These are phyloP conservation scores for Globia sparganii DNA, from an alignment of 2,888 invertebrate species.

Conservation along the genomic window DNA sequence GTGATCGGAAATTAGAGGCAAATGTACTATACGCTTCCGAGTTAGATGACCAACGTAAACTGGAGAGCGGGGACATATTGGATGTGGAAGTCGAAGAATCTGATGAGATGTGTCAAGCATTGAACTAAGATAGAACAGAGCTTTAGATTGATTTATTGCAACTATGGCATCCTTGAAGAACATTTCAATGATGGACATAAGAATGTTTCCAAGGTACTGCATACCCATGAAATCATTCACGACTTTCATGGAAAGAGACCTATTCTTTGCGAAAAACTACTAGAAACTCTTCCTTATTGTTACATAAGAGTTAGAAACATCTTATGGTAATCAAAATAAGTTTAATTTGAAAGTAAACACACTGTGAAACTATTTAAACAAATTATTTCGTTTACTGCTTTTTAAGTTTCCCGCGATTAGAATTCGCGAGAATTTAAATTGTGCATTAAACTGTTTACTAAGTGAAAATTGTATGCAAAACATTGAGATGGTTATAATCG, in stretches of 20 bases:
- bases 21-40: background rate
- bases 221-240: background rate
- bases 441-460: constrained; percentile 6
- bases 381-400: constrained; percentile 46
- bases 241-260: background rate
- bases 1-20: background rate
- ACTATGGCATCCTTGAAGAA: background rate
- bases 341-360: constrained; percentile 42
- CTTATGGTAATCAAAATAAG: background rate
- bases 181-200: background rate
- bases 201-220: background rate
- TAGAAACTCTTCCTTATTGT: background rate
- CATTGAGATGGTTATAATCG: background rate
- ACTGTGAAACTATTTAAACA: constrained; percentile 28
- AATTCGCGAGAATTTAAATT: constrained; percentile 39
- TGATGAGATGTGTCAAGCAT: background rate
- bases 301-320: background rate
- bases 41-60: background rate
- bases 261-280: background rate
- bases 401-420: constrained; percentile 20
- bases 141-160: background rate
- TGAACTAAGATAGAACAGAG: background rate
- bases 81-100: too few relatives aligned
- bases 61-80: background rate
- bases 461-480: background rate